Conservation (phyloP, 2,113 vertebrate genomes). For the Neolamprologus brichardi region DNA sequence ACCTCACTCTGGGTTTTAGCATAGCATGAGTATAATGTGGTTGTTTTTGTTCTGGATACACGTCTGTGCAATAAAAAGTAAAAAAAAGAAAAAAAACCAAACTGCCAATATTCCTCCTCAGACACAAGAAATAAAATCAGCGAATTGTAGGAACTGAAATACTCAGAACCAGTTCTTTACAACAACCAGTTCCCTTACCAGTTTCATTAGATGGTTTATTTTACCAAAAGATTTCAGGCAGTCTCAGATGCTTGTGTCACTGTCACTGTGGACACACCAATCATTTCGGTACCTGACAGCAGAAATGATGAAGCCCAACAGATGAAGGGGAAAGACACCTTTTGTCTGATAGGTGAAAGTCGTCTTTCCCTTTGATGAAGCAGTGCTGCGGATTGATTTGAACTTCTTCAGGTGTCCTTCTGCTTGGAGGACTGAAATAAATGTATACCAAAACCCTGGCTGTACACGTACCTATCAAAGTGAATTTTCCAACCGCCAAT, state of each 20-base stretch:
- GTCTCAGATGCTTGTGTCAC: neutral
- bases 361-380: neutral
- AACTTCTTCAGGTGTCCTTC: neutral
- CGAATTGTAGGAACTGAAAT: neutral
- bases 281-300: neutral
- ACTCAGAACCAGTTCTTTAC: neutral
- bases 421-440: neutral
- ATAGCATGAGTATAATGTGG: neutral
- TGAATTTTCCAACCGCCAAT: neutral
- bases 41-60: neutral
- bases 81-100: neutral
- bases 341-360: neutral
- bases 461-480: neutral
- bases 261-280: neutral
- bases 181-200: neutral
- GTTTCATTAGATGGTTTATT: neutral
- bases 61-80: accelerated
- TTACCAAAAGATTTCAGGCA: neutral
- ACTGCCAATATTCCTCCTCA: neutral
- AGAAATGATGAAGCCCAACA: neutral
- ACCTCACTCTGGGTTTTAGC: neutral
- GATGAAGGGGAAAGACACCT: neutral
- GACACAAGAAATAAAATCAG: neutral
- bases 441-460: neutral
- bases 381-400: neutral